phyloP scores from a whole-genome alignment of 2,888 invertebrate species.

The Drosophila quinaria region DNA sequence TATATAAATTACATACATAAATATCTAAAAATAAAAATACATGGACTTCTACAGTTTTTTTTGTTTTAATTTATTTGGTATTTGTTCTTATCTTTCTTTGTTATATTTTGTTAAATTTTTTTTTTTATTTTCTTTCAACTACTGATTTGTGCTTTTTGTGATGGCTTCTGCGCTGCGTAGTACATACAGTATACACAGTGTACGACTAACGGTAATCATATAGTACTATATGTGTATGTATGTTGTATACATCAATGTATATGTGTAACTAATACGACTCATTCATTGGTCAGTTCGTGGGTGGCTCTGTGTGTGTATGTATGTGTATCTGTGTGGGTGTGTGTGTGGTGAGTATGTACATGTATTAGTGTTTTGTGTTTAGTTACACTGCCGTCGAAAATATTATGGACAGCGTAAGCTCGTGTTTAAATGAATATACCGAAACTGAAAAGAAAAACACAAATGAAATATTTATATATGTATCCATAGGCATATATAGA shows the following conservation, averaged over 20 bases:
- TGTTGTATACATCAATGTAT: slow-evolving; percentile 3
- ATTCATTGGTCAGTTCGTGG: not conserved
- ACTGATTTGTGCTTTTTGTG: slow-evolving; percentile 75
- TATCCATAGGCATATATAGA: slow-evolving; percentile 55
- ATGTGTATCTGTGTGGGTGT: slow-evolving; percentile 24
- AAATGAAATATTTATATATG: slow-evolving; percentile 68
- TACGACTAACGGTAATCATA: slow-evolving; percentile 51
- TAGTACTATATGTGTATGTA: slow-evolving; percentile 32
- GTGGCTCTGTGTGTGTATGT: slow-evolving; percentile 24
- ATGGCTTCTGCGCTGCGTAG: slow-evolving; percentile 69
- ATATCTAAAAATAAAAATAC: slow-evolving; percentile 72
- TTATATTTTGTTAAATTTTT: slow-evolving; percentile 28
- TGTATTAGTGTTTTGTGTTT: not conserved
- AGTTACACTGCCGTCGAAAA: slow-evolving; percentile 40
- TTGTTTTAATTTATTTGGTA: slow-evolving; percentile 34
- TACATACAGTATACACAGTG: slow-evolving; percentile 43
- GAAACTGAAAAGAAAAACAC: slow-evolving; percentile 65
- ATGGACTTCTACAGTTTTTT: slow-evolving; percentile 65
- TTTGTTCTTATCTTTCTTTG: slow-evolving; percentile 31
- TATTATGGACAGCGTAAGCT: slow-evolving; percentile 33
- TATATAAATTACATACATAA: slow-evolving; percentile 76
- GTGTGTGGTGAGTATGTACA: slow-evolving; percentile 48
- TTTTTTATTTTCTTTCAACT: slow-evolving; percentile 40
- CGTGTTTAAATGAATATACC: slow-evolving; percentile 46
- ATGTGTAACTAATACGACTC: too few relatives aligned